A percentile compares a stretch with the other conserved stretches of the same genome.
Conservation (phyloP, 2,797 vertebrate genomes). For the Lepilemur ruficaudatus region DNA sequence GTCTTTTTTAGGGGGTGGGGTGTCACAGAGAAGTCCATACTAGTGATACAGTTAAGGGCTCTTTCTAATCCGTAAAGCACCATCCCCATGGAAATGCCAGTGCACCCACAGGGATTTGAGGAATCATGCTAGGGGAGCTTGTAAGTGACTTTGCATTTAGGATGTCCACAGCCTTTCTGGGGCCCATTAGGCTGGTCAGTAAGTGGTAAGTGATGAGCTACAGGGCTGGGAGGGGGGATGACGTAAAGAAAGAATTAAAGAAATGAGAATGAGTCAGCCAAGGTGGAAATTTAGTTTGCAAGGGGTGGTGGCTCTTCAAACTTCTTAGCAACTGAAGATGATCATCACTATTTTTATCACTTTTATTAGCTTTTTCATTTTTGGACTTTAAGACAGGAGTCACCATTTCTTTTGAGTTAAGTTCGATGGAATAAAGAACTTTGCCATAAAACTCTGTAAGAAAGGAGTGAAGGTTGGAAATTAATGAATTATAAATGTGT, state of each 20-base stretch:
- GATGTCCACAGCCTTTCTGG: background rate
- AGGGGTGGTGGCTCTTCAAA: background rate
- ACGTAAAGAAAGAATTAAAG: background rate
- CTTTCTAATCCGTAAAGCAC: background rate
- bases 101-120: background rate
- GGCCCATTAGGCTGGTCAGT: conserved; percentile 10
- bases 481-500: background rate
- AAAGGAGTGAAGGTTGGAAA: background rate
- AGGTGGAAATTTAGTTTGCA: background rate
- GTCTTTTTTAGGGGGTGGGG: background rate
- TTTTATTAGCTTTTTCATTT: background rate
- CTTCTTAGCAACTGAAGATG: background rate
- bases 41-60: background rate
- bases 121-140: background rate
- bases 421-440: background rate
- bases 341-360: background rate
- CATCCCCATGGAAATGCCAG: background rate
- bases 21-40: background rate
- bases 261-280: background rate
- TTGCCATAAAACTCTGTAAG: background rate
- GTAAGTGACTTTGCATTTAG: conserved; percentile 17
- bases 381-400: background rate
- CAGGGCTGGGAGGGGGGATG: background rate
- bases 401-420: background rate
- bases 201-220: background rate